These are phyloP conservation scores for Spodoptera picta DNA, from an alignment of 2,888 invertebrate genomes.

Conservation along the genomic window DNA sequence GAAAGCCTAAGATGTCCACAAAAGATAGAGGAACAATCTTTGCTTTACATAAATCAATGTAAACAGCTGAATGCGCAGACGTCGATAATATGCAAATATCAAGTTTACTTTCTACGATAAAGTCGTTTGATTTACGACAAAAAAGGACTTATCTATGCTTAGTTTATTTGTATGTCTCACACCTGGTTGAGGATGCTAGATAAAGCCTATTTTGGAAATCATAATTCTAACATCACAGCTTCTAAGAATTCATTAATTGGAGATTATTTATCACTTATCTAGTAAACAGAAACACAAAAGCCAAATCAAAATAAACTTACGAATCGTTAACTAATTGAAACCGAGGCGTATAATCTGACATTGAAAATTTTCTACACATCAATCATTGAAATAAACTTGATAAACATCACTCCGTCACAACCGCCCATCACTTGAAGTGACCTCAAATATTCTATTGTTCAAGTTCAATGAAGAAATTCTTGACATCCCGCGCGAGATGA, in stretches of 20 bases:
- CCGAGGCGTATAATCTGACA: conserved; percentile 32
- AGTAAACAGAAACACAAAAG: conserved; percentile 8
- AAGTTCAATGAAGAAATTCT: conserved; percentile 39
- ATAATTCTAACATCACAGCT: background rate
- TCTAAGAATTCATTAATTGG: conserved; percentile 7
- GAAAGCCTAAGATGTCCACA: conserved; percentile 34
- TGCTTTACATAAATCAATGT: conserved; percentile 54
- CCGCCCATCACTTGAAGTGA: conserved; percentile 24
- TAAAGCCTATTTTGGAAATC: conserved; percentile 5
- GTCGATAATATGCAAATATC: conserved; percentile 65
- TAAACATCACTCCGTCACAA: conserved; percentile 35
- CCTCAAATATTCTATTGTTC: conserved; percentile 40
- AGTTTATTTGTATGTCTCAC: conserved; percentile 24
- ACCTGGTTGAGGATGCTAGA: conserved; percentile 22
- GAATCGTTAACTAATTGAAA: conserved; percentile 34
- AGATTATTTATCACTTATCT: background rate
- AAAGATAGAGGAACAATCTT: conserved; percentile 41
- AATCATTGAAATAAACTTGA: conserved; percentile 37
- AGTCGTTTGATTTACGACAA: conserved; percentile 59
- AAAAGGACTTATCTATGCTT: conserved; percentile 55
- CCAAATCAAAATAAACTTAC: conserved; percentile 5
- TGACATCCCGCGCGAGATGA: conserved; percentile 16
- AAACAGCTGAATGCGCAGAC: conserved; percentile 57
- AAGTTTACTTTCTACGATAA: conserved; percentile 63
- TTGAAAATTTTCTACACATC: conserved; percentile 42